A percentile compares a stretch with the other conserved stretches of the same genome.
Conservation (phyloP, 2,888 invertebrate species). For the Caenorhabditis becei region DNA sequence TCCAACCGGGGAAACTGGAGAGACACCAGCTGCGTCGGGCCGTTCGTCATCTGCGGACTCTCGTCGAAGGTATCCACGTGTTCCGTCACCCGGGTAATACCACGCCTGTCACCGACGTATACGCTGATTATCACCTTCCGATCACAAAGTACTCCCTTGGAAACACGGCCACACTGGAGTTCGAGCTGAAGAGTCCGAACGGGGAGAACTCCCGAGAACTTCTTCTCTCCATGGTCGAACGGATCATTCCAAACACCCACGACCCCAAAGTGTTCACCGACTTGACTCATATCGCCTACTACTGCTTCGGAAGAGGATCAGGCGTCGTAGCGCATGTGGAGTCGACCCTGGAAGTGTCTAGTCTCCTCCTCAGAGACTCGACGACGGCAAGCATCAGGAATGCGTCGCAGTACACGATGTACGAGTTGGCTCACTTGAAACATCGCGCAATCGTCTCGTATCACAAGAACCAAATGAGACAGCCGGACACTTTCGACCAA, state of each 20-base stretch:
- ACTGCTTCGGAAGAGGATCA: constrained; percentile 9
- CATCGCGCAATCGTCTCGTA: constrained; percentile 2
- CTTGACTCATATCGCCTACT: background rate
- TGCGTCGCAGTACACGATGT: constrained; percentile 39
- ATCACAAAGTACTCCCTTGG: constrained; percentile 17
- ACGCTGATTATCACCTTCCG: constrained; percentile 7
- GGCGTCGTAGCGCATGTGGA: background rate
- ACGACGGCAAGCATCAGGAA: constrained; percentile 2
- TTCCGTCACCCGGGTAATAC: constrained; percentile 6
- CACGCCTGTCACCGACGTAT: background rate
- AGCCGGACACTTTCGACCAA: constrained; percentile 29
- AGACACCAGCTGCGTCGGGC: constrained; percentile 14
- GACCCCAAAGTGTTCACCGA: constrained; percentile 17
- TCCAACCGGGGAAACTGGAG: constrained; percentile 31
- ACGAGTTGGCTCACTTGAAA: constrained; percentile 20
- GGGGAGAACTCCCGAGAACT: constrained; percentile 30
- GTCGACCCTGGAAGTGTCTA: background rate
- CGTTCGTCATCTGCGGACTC: background rate
- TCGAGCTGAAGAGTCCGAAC: constrained; percentile 20
- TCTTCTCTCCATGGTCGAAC: constrained; percentile 23
- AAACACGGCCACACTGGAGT: constrained; percentile 9
- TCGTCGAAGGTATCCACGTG: background rate
- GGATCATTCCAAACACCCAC: background rate
- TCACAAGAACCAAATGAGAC: constrained; percentile 6
- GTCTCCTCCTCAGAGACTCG: constrained; percentile 18